Conservation (phyloP, 2,797 vertebrate species). For the Girardinus metallicus region DNA sequence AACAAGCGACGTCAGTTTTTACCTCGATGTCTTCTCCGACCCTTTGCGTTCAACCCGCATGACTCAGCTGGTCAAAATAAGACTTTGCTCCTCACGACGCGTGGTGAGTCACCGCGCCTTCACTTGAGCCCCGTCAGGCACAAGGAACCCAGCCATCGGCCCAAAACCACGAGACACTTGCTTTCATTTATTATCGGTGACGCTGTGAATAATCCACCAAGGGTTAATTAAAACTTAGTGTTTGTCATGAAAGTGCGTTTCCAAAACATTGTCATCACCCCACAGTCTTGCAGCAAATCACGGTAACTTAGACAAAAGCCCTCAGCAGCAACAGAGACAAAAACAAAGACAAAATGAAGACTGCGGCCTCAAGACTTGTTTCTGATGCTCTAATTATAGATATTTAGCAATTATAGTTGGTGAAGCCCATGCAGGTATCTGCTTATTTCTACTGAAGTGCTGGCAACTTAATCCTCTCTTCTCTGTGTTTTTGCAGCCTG, state of each 20-base stretch:
- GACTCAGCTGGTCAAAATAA: constrained; percentile 23
- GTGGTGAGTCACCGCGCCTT: background rate
- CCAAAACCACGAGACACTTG: background rate
- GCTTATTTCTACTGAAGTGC: background rate
- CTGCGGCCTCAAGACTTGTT: background rate
- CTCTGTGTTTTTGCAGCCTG: background rate
- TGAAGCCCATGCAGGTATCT: background rate
- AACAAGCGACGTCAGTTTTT: constrained; percentile 11
- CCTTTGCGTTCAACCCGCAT: constrained; percentile 4
- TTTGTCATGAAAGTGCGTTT: background rate
- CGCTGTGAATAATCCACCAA: background rate
- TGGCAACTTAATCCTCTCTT: background rate
- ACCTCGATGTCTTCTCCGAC: constrained; percentile 13
- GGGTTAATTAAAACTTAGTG: background rate
- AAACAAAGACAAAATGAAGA: background rate
- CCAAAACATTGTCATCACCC: background rate
- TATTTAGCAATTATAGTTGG: background rate
- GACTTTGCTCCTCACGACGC: background rate
- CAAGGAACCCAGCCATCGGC: constrained; percentile 12
- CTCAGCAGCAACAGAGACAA: background rate
- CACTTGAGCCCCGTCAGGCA: background rate
- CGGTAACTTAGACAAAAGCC: background rate
- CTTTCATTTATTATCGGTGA: background rate
- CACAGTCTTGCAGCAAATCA: background rate
- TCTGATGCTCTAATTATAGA: background rate